Evolutionary conservation across 2,888 invertebrate genomes (phyloP).

Genomic region (Eristalis tenax): DNA sequence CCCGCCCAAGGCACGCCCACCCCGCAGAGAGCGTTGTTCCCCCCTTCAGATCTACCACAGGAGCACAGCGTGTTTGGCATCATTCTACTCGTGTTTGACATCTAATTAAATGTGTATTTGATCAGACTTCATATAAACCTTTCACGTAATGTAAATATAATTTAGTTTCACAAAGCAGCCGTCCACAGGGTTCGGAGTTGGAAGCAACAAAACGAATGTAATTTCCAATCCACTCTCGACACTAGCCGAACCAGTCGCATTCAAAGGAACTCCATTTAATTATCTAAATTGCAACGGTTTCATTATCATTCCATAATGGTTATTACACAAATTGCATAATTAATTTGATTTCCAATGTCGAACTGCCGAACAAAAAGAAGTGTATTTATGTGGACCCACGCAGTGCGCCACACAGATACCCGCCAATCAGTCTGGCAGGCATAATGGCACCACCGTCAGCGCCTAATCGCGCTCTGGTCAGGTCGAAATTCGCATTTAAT

Average conservation of each 20-base stretch:
- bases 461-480: not conserved
- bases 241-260: not conserved
- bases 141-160: not conserved
- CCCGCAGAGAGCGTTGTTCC: not conserved
- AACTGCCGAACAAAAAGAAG: not conserved
- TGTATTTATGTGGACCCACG: too few species aligned
- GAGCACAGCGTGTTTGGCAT: not conserved
- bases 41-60: not conserved
- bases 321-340: constrained; percentile 52
- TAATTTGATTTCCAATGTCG: constrained; percentile 35
- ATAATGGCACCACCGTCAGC: constrained; percentile 14
- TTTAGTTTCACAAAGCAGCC: not conserved
- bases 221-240: not conserved
- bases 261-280: constrained; percentile 8
- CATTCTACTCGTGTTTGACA: not conserved
- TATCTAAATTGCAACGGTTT: constrained; percentile 43
- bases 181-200: not conserved
- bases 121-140: not conserved
- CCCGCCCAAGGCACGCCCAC: not conserved
- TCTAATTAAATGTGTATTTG: not conserved
- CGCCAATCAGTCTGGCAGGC: constrained; percentile 32
- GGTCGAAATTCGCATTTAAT: constrained; percentile 24
- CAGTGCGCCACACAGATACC: not conserved
- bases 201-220: not conserved
- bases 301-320: constrained; percentile 48